Conservation (phyloP, 2,888 invertebrate genomes). For the Theretra japonica region DNA sequence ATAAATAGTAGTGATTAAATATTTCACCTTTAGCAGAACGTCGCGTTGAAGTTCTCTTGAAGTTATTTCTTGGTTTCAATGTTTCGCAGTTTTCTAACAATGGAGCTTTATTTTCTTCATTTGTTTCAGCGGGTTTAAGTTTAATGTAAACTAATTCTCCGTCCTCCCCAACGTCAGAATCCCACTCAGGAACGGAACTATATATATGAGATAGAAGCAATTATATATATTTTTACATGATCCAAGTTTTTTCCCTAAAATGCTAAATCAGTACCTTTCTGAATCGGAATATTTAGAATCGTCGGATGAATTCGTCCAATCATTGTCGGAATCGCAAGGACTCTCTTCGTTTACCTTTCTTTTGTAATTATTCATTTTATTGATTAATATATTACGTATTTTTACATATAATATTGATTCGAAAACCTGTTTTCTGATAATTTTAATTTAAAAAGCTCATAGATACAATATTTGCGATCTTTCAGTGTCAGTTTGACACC, state of each 20-base stretch:
- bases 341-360: constrained; percentile 66
- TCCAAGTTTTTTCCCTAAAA: neutral
- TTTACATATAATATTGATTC: too few species aligned
- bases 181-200: constrained; percentile 89
- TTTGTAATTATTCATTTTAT: constrained; percentile 60
- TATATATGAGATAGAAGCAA: constrained; percentile 34
- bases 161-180: constrained; percentile 86
- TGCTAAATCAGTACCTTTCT: constrained; percentile 74
- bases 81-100: constrained; percentile 74
- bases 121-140: constrained; percentile 63
- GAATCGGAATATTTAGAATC: constrained; percentile 85
- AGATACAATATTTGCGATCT: too few species aligned
- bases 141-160: constrained; percentile 89
- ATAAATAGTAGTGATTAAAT: neutral
- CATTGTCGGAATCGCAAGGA: constrained; percentile 76
- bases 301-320: constrained; percentile 77
- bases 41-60: constrained; percentile 75
- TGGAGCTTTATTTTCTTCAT: constrained; percentile 55
- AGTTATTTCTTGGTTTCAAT: constrained; percentile 75
- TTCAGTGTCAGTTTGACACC: too few species aligned
- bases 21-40: constrained; percentile 71
- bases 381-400: neutral
- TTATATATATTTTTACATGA: neutral
- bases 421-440: too few species aligned
- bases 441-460: too few species aligned